Conservation (phyloP, 2,113 vertebrate genomes). For the Nansenia antarctica region DNA sequence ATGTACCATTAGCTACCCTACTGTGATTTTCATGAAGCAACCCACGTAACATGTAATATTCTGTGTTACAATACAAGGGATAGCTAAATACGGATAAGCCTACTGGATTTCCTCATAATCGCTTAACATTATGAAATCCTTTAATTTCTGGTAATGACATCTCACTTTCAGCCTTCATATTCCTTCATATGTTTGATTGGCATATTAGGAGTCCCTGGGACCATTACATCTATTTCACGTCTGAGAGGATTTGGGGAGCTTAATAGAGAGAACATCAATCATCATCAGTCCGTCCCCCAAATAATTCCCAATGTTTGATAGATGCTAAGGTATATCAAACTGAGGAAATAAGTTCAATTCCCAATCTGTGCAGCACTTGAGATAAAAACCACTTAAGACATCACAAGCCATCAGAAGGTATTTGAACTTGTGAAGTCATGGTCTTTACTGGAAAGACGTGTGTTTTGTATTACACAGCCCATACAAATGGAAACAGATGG, state of each 20-base stretch:
- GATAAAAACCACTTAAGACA: constrained; percentile 11
- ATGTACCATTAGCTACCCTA: constrained; percentile 2
- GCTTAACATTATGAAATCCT: not conserved
- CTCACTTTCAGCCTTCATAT: constrained; percentile 7
- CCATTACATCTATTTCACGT: not conserved
- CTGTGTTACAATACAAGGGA: not conserved
- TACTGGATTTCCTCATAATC: not conserved
- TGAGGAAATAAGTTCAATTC: not conserved
- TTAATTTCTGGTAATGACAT: constrained; percentile 11
- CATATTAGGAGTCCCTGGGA: not conserved
- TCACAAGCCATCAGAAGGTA: constrained; percentile 15
- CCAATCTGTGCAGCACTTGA: not conserved
- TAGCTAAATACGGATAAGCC: not conserved
- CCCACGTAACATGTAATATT: not conserved
- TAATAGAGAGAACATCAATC: not conserved
- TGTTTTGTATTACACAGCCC: constrained; percentile 8
- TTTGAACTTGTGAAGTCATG: constrained; percentile 2
- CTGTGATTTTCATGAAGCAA: constrained; percentile 19
- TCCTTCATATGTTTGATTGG: constrained; percentile 2
- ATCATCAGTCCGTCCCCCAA: not conserved
- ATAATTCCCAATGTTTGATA: not conserved
- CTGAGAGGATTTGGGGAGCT: not conserved
- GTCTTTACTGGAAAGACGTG: not conserved
- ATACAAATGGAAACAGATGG: constrained; percentile 56
- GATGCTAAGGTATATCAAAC: not conserved